These are phyloP conservation scores for Serilophus lunatus DNA, from an alignment of 2,113 vertebrate genomes.

Conservation along the genomic window DNA sequence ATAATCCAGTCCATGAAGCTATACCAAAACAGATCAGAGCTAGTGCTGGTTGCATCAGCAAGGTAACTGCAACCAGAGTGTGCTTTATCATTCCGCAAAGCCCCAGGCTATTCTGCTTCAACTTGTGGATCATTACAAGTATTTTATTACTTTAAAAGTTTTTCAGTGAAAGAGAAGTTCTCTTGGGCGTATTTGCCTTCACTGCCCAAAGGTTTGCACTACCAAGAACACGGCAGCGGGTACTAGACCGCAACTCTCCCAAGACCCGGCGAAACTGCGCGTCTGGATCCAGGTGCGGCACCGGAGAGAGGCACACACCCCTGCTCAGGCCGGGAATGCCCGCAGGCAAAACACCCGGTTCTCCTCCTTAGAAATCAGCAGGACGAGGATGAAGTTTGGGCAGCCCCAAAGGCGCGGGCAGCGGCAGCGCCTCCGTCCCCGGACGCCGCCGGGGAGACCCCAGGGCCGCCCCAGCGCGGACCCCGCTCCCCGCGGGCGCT, in stretches of 20 bases:
- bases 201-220: not conserved
- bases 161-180: not conserved
- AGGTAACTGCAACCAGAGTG: not conserved
- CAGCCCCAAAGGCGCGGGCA: fast-evolving
- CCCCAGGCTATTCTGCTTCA: not conserved
- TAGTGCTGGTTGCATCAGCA: not conserved
- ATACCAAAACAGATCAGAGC: not conserved
- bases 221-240: not conserved
- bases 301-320: not conserved
- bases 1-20: not conserved
- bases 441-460: fast-evolving
- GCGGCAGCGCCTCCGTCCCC: not conserved
- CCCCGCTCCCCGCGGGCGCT: not conserved
- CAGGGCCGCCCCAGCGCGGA: too few species aligned
- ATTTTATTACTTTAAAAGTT: not conserved
- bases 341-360: not conserved
- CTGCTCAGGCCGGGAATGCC: not conserved
- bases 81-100: not conserved
- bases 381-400: not conserved
- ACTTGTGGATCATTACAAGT: not conserved
- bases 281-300: not conserved
- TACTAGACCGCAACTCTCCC: not conserved
- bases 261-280: not conserved
- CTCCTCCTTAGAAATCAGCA: not conserved
- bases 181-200: not conserved